Percentiles rank a stretch among this genome's conserved stretches.
phyloP scores from a whole-genome alignment of 2,888 invertebrate species.

The Nycteola revayana region DNA sequence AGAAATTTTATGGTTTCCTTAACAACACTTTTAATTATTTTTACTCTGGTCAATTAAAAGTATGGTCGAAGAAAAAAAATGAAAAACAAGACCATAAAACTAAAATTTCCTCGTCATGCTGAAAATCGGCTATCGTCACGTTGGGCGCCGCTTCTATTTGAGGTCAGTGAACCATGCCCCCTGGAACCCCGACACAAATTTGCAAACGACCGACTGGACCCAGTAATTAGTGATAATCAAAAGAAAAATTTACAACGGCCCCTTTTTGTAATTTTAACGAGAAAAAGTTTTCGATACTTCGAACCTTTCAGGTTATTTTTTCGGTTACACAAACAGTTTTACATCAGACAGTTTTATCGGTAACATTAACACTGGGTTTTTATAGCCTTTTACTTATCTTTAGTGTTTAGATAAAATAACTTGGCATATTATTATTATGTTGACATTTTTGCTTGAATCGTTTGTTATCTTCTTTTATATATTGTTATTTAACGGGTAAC shows the following conservation, averaged over 20 bases:
- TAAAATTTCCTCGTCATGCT: slow-evolving; percentile 7
- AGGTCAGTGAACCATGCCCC: slow-evolving; percentile 62
- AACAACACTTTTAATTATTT: too few species aligned
- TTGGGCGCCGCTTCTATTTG: slow-evolving; percentile 47
- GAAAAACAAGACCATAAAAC: slow-evolving; percentile 14
- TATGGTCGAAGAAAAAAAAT: too few species aligned
- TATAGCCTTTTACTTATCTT: too few species aligned
- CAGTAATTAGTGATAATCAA: slow-evolving; percentile 74
- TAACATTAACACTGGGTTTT: too few species aligned
- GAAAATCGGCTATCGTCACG: slow-evolving; percentile 33
- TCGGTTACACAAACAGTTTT: background rate
- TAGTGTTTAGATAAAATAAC: too few species aligned
- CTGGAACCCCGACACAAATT: slow-evolving; percentile 33
- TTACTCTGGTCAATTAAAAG: too few species aligned
- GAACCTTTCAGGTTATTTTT: slow-evolving; percentile 10
- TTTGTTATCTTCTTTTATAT: too few species aligned
- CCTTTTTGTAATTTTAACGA: slow-evolving; percentile 54
- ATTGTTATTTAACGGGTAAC: too few species aligned
- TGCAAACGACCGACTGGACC: slow-evolving; percentile 48
- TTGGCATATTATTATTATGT: too few species aligned
- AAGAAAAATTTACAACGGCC: slow-evolving; percentile 47
- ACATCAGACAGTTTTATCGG: background rate
- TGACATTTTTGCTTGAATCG: too few species aligned
- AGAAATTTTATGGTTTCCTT: too few species aligned
- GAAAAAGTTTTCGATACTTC: slow-evolving; percentile 39